Conservation (phyloP, 2,113 vertebrate genomes). For the Plecotus auritus region DNA sequence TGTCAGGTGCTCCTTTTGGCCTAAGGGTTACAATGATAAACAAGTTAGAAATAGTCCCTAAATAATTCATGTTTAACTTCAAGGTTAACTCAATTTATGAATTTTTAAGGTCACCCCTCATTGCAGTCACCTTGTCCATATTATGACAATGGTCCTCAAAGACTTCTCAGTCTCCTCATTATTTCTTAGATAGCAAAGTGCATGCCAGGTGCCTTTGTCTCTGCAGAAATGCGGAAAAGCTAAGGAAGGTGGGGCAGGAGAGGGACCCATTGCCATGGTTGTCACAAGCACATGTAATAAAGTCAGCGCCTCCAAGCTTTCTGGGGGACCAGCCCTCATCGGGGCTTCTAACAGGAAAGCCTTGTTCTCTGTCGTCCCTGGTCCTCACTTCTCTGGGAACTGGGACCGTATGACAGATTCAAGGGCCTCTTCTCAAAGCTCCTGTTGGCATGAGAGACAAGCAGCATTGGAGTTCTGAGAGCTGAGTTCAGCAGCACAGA, state of each 20-base stretch:
- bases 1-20: neutral
- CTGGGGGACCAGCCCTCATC: neutral
- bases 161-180: neutral
- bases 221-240: neutral
- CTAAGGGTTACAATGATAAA: neutral
- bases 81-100: neutral
- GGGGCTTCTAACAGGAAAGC: neutral
- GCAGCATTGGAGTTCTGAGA: neutral
- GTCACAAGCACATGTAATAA: neutral
- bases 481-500: neutral
- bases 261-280: neutral
- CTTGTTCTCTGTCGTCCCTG: neutral
- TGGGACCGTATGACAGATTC: neutral
- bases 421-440: neutral
- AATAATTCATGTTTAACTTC: neutral
- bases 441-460: neutral
- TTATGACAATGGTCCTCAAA: neutral
- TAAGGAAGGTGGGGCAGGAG: neutral
- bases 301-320: neutral
- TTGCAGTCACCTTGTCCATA: neutral
- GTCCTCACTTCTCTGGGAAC: neutral
- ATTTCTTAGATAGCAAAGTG: neutral
- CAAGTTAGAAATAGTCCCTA: neutral
- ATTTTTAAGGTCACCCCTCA: neutral
- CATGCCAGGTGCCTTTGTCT: neutral